These are phyloP conservation scores for Papilio machaon DNA, from an alignment of 1,140 invertebrate species.

Conservation along the genomic window DNA sequence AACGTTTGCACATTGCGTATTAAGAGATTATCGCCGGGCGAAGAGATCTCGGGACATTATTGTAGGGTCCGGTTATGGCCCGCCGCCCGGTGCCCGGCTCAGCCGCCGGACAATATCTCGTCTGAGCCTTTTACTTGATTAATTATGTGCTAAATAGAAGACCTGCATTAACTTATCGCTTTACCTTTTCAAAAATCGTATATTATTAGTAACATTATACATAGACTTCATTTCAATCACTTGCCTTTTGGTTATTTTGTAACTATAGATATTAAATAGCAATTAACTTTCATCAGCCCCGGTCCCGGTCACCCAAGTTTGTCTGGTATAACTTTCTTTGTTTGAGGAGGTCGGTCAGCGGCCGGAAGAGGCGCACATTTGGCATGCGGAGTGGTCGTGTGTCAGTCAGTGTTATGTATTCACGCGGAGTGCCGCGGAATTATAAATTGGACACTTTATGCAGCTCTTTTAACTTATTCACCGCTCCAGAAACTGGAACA, in stretches of 20 bases:
- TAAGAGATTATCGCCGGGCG: not conserved
- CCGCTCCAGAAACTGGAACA: slow-evolving; percentile 3
- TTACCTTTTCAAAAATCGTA: too few relatives aligned
- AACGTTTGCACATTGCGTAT: not conserved
- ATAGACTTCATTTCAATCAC: too few relatives aligned
- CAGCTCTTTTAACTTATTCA: slow-evolving; percentile 22
- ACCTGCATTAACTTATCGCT: not conserved
- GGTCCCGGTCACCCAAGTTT: too few relatives aligned
- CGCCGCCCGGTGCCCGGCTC: not conserved
- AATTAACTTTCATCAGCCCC: too few relatives aligned
- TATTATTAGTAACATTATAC: too few relatives aligned
- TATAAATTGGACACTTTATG: slow-evolving; percentile 11
- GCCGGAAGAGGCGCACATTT: too few relatives aligned
- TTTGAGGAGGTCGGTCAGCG: not conserved
- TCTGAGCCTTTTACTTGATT: not conserved
- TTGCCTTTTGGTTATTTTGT: too few relatives aligned
- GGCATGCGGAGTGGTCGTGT: not conserved
- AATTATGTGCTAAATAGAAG: not conserved
- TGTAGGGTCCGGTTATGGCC: not conserved
- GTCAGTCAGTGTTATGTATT: not conserved
- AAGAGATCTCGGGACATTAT: too few relatives aligned
- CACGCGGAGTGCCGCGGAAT: not conserved
- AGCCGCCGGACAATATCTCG: not conserved
- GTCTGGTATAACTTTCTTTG: not conserved
- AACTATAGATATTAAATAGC: too few relatives aligned